Evolutionary conservation across 2,797 vertebrate species (phyloP).

Genomic region (Coccyzus lansbergi): DNA sequence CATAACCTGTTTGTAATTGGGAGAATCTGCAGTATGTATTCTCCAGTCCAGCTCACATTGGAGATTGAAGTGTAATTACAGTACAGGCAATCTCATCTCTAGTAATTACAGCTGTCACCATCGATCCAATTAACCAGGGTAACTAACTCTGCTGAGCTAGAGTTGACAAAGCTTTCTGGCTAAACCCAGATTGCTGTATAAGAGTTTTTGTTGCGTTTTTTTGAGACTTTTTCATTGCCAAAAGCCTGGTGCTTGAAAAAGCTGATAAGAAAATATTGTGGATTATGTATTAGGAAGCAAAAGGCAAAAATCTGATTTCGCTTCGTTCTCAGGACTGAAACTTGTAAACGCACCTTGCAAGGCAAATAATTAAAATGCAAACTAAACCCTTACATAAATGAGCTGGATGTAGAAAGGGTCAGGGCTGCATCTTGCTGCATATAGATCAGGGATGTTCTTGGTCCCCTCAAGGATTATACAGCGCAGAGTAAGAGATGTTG

Average conservation of each 20-base stretch:
- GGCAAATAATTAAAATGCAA: neutral
- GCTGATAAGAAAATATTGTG: conserved; percentile 1
- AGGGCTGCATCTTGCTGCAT: neutral
- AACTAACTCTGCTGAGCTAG: conserved; percentile 79
- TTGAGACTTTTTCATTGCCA: conserved; percentile 32
- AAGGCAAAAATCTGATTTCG: neutral
- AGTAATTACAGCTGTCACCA: conserved; percentile 86
- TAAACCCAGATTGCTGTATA: conserved; percentile 54
- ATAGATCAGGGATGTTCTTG: neutral
- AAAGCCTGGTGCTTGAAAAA: conserved; percentile 51
- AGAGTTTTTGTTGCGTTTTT: neutral
- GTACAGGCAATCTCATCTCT: conserved; percentile 79
- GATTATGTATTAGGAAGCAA: conserved; percentile 1
- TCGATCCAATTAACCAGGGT: conserved; percentile 85
- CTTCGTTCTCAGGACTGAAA: neutral
- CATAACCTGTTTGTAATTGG: conserved; percentile 73
- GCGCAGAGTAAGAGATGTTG: neutral
- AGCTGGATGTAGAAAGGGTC: neutral
- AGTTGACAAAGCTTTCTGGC: conserved; percentile 70
- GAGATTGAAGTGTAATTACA: conserved; percentile 84
- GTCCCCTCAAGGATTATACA: neutral
- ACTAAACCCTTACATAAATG: neutral
- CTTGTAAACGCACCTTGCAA: neutral
- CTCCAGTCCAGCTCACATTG: conserved; percentile 70
- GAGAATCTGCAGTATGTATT: conserved; percentile 70